Evolutionary conservation across 2,888 invertebrate species (phyloP), one percentile per base, ranked within the genome.

Genomic region (Acrocyrtus sp.): DNA sequence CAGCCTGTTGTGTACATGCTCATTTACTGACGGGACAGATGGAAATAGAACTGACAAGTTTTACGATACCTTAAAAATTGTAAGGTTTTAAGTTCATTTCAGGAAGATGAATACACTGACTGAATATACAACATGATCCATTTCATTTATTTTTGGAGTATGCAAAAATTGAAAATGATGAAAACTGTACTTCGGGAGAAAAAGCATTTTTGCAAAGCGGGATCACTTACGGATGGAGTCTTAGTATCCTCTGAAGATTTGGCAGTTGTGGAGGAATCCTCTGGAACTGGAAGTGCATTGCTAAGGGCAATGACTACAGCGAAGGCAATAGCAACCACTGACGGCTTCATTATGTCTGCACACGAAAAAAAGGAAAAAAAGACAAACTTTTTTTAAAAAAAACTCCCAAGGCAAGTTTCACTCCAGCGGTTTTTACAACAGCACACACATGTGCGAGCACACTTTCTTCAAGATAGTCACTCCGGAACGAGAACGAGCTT

Each of bases 251-350:
- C 73, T 4, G 65, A 51, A 6, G 69, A 70, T 48, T 69, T 68
- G 67, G 60, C 67, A 39, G 72, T 68, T 24, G 76, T 69, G 53
- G 76, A 63, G n/a, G 76, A 48, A 50, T 77, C 76, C 70, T 77
- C 76, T 74, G 76, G 76, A 74, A 77, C 76, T 74, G 76, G 76
- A 24, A 77, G 74, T 61, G 74, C 76, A 77, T 67, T 77, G 74
- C 72, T 70, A 21, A 67, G 67, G 22, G 74, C 74, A 67, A 77
- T 72, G 68, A 61, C 68, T 63, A 77, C 72, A 69, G 76, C 76
- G 48, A 77, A 68, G 72, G 72, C 68, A 45, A 74, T 63, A 50
- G 74, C 65, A 62, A 74, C 70, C 62, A 74, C 67, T 72, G 70
- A 77, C 67, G 65, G 62, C 74, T 77, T 77, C 76, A 76, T 76